phyloP scores from a whole-genome alignment of 2,113 vertebrate species.

The cattle (Bos taurus) region ARS-UCD2.0 NC_037347.1:58272501-58273000 shows the following conservation, averaged over 20 bases:
- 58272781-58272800: background rate
- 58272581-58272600: background rate
- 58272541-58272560: background rate
- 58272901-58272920: background rate
- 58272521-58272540: background rate
- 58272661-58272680: background rate
- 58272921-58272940: constrained; percentile 4
- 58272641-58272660: background rate
- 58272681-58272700: constrained; percentile 11
- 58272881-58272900: constrained; percentile 36
- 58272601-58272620: background rate
- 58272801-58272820: background rate
- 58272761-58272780: constrained; percentile 19
- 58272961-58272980: background rate
- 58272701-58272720: background rate
- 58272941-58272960: background rate
- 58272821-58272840: constrained; percentile 57
- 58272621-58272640: background rate
- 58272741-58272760: background rate
- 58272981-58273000: background rate
- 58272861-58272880: background rate
- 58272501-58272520: background rate
- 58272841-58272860: constrained; percentile 14
- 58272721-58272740: constrained; percentile 22
- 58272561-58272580: background rate